A percentile compares a stretch with the other conserved stretches of the same genome.
phyloP scores from a whole-genome alignment of 1,140 invertebrate genomes.

The Tetragonula clypearis region DNA sequence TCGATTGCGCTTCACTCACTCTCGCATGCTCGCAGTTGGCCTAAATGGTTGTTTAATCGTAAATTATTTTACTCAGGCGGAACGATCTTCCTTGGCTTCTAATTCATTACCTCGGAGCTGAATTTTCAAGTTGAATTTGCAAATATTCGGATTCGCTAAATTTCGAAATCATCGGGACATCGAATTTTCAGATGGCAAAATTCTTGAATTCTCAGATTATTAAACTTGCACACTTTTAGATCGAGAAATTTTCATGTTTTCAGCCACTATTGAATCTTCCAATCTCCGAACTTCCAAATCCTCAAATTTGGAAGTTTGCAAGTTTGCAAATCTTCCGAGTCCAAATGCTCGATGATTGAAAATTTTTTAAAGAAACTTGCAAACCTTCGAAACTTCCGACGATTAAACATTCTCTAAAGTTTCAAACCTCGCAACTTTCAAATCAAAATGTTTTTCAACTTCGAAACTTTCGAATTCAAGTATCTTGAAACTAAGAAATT shows the following conservation, averaged over 20 bases:
- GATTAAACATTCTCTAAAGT: neutral
- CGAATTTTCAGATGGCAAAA: no score
- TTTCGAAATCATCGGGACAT: neutral
- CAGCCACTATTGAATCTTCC: no score
- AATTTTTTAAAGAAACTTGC: no score
- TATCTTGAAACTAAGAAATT: no score
- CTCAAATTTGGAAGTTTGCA: no score
- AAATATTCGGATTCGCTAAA: neutral
- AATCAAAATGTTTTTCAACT: neutral
- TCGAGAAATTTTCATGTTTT: no score
- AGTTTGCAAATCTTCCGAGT: no score
- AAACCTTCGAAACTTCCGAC: no score
- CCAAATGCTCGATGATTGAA: no score
- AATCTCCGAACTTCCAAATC: no score
- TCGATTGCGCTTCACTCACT: neutral
- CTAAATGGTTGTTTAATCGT: neutral
- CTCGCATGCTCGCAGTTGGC: neutral
- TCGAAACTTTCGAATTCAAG: neutral
- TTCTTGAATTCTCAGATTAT: no score
- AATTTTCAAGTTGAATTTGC: neutral
- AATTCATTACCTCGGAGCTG: neutral
- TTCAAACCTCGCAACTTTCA: neutral
- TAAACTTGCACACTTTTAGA: no score
- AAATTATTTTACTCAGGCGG: neutral
- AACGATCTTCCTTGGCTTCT: neutral